Base-by-base conservation (phyloP, 1,140 invertebrate species). In the Solen grandis region DNA sequence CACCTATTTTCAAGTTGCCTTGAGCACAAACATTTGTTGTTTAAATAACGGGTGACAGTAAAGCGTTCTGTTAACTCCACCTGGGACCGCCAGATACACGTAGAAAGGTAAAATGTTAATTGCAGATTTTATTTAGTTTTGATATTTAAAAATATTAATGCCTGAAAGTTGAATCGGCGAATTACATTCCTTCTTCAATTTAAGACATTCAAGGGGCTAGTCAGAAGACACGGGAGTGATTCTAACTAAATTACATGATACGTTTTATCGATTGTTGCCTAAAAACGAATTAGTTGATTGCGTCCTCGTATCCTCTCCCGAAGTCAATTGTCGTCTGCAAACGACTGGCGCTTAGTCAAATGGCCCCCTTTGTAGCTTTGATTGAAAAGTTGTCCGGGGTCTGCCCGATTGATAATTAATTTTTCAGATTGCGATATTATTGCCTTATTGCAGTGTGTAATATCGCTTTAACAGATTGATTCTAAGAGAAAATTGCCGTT, bases 401-500 rank as follows among this genome's bases (percentile, higher is more conserved):
- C 69, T 46, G 77, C 57, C 66, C 59, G 52, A 78, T 65, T 72
- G 77, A 73, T 80, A 80, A 80, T 80, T 80, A 80, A 80, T 80
- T 65, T 80, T 80, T 72, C 68, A 80, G 77, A 80, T 80, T 73
- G 77, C 77, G 69, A 70, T 80, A 73, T 80, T 80, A 80, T 80
- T 70, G 77, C 77, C 62, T 70, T 69, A 80, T 72, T 80, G 66
- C 41, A 80, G 77, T 80, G 77, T 80, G 77, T 80, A 72, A 80
- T 80, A 80, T 80, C 77, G 66, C 77, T 80, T 72, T 62, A 72
- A 80, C 77, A 80, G 77, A 80, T 80, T 80, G 77, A 80, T 80
- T 80, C 41, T 50, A 41, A 22, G 29, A 52, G 77, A 72, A 73
- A 80, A 80, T 72, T 80, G 59, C 66, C 59, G 36, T 52, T 36